Evolutionary conservation across 2,113 vertebrate genomes (phyloP), one percentile per base, ranked within the genome.

Genomic region (Cyprinodon variegatus): DNA sequence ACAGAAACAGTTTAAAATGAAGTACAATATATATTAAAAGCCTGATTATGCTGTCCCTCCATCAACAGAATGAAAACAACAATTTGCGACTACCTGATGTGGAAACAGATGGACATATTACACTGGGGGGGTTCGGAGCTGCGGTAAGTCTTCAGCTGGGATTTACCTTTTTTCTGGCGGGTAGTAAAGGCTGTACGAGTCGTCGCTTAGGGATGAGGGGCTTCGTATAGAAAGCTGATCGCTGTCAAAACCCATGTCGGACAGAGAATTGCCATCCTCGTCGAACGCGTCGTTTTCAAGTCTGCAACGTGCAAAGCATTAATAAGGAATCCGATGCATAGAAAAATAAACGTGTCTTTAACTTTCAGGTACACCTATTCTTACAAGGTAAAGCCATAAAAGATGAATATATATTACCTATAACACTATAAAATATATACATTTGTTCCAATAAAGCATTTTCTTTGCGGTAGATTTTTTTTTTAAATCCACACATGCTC

Each of bases 281-380:
- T 97, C 95, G 88, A 97, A 99, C 53, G 94, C 94, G 85, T 96
- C 95, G 84, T 97, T 97, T 83, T 97, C 96, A 86, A 97, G 94
- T 95, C 98, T 98, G 94, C 29, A 83, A 89, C 79, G 6, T 39
- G 17, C 46, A 62, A 75, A 63, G 72, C 5, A 79, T 72, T 60
- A 61, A 74, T 80, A 74, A 85, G 61, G 82, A 65, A 85, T 82
- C 2, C 41, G 73, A 89, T 57, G 72, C 66, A 36, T n/a, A 4
- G 43, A 68, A 79, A 68, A 57, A n/a, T 12, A 50, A 10, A 57
- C 12, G 14, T 45, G 43, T 66, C 59, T 7, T 3, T 62, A 74
- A 57, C 50, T 7, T 3, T 6, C 50, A 57, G 50, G 20, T 20
- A 57, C 17, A 20, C 50, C 17, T n/a, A 6, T 57, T 57, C 50